A percentile compares a stretch with the other conserved stretches of the same genome.
These are phyloP conservation scores for Engystomops pustulosus DNA, from an alignment of 2,113 vertebrate genomes.

Conservation along the genomic window DNA sequence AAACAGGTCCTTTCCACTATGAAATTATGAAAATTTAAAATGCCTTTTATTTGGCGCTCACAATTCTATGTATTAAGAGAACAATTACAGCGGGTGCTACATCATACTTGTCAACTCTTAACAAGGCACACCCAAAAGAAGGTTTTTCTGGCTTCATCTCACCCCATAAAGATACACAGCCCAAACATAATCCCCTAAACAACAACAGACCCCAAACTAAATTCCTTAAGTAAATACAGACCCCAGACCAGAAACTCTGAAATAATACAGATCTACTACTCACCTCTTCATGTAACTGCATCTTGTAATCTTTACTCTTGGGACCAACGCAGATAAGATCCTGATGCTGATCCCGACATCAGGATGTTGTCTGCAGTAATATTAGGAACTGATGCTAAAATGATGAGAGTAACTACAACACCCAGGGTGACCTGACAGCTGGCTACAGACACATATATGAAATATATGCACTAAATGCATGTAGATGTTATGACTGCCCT, in stretches of 20 bases:
- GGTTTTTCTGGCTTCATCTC: no score
- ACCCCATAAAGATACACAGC: background rate
- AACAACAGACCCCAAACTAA: background rate
- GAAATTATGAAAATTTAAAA: no score
- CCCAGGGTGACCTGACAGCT: background rate
- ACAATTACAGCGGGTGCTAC: background rate
- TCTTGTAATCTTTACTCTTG: background rate
- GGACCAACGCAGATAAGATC: no score
- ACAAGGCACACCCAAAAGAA: background rate
- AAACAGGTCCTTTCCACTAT: no score
- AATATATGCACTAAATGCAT: no score
- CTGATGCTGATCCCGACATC: background rate
- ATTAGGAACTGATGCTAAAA: background rate
- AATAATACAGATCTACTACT: background rate
- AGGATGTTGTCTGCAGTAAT: background rate
- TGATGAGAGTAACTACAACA: background rate
- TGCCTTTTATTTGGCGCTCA: background rate
- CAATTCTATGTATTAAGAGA: background rate
- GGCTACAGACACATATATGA: no score
- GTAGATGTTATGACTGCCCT: constrained; percentile 38
- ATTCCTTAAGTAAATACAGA: background rate
- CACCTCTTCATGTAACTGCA: no score
- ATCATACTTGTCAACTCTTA: background rate
- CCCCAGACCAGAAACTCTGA: background rate
- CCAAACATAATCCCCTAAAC: background rate